Percentiles rank a stretch among this genome's conserved stretches.
Conservation (phyloP, 2,797 vertebrate species). For the Chiroxiphia lanceolata region DNA sequence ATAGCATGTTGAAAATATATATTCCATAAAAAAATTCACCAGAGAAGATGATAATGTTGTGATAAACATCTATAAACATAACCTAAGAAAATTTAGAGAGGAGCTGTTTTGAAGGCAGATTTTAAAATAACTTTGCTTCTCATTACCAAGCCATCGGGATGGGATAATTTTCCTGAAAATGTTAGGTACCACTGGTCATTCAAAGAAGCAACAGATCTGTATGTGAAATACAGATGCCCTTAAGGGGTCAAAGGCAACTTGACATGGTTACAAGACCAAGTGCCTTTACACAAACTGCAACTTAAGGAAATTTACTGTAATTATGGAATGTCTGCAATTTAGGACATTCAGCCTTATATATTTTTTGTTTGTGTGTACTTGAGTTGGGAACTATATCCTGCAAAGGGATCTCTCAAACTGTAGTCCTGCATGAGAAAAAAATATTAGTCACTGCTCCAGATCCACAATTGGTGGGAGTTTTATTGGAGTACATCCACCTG, state of each 20-base stretch:
- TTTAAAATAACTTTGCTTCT: neutral
- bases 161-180: neutral
- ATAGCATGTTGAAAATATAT: neutral
- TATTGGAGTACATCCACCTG: neutral
- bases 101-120: neutral
- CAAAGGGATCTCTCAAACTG: neutral
- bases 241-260: neutral
- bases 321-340: neutral
- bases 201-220: neutral
- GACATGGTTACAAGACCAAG: neutral
- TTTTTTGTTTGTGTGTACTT: neutral
- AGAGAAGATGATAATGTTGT: neutral
- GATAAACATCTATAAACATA: neutral
- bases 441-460: neutral
- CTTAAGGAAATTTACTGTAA: neutral
- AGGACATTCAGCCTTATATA: neutral
- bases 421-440: neutral
- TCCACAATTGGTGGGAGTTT: neutral
- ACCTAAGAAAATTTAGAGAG: neutral
- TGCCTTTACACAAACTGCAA: neutral
- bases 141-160: neutral
- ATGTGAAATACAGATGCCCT: neutral
- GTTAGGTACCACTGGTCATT: neutral
- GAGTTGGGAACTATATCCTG: neutral
- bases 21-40: neutral